A percentile compares a stretch with the other conserved stretches of the same genome.
These are phyloP conservation scores for Drosophila ironensis DNA, from an alignment of 1,140 invertebrate species.

Conservation along the genomic window DNA sequence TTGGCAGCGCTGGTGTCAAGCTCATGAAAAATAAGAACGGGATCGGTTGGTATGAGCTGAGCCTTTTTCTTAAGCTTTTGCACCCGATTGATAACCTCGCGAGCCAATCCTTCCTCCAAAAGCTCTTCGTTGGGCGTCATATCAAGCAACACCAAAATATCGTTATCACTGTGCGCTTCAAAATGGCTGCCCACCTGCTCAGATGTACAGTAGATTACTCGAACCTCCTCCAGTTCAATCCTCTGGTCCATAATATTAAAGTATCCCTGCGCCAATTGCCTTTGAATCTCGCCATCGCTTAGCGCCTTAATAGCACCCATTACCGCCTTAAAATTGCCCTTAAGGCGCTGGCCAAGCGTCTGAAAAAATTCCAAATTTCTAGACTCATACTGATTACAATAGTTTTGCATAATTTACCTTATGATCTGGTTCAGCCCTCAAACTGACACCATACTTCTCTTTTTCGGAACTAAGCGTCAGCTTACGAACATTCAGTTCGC, in stretches of 20 bases:
- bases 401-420: constrained; percentile 64
- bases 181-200: constrained; percentile 85
- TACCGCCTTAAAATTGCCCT: constrained; percentile 94
- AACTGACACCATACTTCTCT: constrained; percentile 94
- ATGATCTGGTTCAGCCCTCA: constrained; percentile 97
- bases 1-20: constrained; percentile 80
- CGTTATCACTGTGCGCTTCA: constrained; percentile 94
- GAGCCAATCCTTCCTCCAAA: constrained; percentile 94
- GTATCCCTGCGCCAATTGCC: constrained; percentile 88
- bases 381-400: no score
- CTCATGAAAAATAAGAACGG: constrained; percentile 92
- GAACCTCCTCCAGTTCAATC: constrained; percentile 91
- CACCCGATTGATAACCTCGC: constrained; percentile 98
- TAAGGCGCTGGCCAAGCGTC: constrained; percentile 92
- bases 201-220: constrained; percentile 91
- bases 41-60: constrained; percentile 94
- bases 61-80: constrained; percentile 99
- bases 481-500: constrained; percentile 96
- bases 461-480: constrained; percentile 96
- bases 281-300: constrained; percentile 90
- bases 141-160: constrained; percentile 91
- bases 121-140: constrained; percentile 93
- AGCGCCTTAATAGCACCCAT: constrained; percentile 91
- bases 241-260: constrained; percentile 89
- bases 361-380: constrained; percentile 21